Conservation (phyloP, 2,888 invertebrate species). For the Stenichneumon culpator region DNA sequence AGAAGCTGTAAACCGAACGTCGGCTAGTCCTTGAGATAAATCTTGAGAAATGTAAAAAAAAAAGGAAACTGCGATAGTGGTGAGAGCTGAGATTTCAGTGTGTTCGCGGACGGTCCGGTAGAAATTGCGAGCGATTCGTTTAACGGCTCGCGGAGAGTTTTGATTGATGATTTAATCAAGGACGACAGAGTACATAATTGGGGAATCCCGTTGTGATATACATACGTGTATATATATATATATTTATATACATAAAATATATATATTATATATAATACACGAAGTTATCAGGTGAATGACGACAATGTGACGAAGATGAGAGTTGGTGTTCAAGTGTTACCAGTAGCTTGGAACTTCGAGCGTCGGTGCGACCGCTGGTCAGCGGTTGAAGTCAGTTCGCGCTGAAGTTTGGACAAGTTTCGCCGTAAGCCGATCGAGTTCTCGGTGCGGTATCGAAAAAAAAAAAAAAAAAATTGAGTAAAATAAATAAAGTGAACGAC, state of each 20-base stretch:
- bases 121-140: not conserved
- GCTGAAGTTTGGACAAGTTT: slow-evolving; percentile 50
- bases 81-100: slow-evolving; percentile 31
- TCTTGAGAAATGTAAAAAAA: not conserved
- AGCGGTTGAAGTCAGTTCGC: slow-evolving; percentile 13
- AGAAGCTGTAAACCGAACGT: slow-evolving; percentile 15
- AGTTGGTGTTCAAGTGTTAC: slow-evolving; percentile 35
- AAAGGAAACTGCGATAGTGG: slow-evolving; percentile 15
- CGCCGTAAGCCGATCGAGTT: slow-evolving; percentile 16
- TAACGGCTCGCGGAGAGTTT: slow-evolving; percentile 45
- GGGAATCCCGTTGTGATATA: not conserved
- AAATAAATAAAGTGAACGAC: not conserved
- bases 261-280: not conserved
- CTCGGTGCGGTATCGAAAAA: not conserved
- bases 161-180: slow-evolving; percentile 27
- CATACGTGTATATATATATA: not conserved
- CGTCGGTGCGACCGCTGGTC: not conserved
- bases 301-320: slow-evolving; percentile 52
- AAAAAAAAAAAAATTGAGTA: not conserved
- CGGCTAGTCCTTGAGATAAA: not conserved
- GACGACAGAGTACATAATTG: not conserved
- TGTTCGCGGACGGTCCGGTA: not conserved
- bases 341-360: slow-evolving; percentile 31
- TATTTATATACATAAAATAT: not conserved
- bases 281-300: slow-evolving; percentile 39